Evolutionary conservation across 1,140 invertebrate genomes (phyloP), one percentile per base, ranked within the genome.

Genomic region (Drosophila repleta): DNA sequence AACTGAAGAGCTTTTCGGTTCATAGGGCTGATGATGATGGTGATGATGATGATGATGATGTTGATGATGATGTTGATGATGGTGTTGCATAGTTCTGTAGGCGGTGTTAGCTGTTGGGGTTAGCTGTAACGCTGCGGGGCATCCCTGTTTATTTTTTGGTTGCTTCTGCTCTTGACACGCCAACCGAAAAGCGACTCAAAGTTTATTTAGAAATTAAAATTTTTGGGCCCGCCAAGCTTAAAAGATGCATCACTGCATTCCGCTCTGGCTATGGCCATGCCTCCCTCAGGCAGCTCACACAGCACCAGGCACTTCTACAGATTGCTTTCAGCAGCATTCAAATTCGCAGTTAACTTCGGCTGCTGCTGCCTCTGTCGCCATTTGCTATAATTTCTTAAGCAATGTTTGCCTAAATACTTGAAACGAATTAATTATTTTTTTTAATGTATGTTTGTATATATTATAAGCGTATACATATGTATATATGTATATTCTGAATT

Each of bases 181-280:
- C 48, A 67, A 63, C 69, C 48, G 46, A 57, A 71, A 72, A 77
- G 74, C 74, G 53, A 21, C 64, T 51, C 77, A 85, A 75, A 77
- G 82, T 85, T 85, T 87, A 87, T 87, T 85, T 85, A 75, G 60
- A 87, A 87, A 85, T 85, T 85, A 87, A 85, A 85, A 80, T 68
- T 70, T 62, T 77, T 49, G 53, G 37, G 45, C 35, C 67, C 53
- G 45, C 37, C 61, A 65, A 53, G 52, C 68, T 65, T 51, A 65
- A 63, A 37, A 71, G 53, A 71, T 57, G 62, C 61, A 57, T 65
- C 61, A 56, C 35, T 65, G 68, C 68, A 57, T 26, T 10, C 46
- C 13, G 26, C 11, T 35, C 11, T 35, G 32, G 32, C 11, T 35
- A 35, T 35, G 32, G 32, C 8, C 4, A 13, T 35, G 32, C 32